Percentiles rank a stretch among this genome's conserved stretches.
These are phyloP conservation scores for Catalaphyllia jardinei DNA, from an alignment of 64 coral and sea anemone species.

Conservation along the genomic window DNA sequence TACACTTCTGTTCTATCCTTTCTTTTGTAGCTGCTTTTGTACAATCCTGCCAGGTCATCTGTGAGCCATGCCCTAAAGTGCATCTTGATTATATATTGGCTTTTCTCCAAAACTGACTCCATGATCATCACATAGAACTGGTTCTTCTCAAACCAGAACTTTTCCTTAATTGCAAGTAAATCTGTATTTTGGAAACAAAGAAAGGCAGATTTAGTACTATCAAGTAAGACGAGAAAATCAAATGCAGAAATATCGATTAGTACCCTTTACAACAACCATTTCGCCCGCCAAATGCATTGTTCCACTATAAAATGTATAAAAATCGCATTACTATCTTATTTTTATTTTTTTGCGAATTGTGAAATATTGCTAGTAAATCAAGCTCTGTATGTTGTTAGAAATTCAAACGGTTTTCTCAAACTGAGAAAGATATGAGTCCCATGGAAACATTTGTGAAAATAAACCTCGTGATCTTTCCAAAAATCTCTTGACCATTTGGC, in stretches of 20 bases:
- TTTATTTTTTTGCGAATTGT: no score
- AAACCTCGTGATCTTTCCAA: no score
- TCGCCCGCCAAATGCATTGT: no score
- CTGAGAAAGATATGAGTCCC: no score
- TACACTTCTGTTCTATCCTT: conserved; percentile 54
- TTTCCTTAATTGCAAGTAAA: neutral
- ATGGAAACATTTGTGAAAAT: no score
- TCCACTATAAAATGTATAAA: no score
- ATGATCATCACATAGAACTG: conserved; percentile 73
- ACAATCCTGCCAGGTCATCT: conserved; percentile 55
- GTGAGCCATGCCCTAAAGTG: conserved; percentile 48
- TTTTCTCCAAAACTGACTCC: conserved; percentile 26
- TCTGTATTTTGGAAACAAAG: neutral
- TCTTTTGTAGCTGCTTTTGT: conserved; percentile 68
- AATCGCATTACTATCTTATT: no score
- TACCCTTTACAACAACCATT: no score
- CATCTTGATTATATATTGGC: conserved; percentile 38
- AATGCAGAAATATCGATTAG: neutral
- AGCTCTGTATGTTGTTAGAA: no score
- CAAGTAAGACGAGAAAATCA: neutral
- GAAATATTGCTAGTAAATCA: no score
- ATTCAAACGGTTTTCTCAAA: no score
- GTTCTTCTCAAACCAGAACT: conserved; percentile 78
- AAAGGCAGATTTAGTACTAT: neutral
- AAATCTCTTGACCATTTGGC: no score